Base-by-base conservation (phyloP, 2,888 invertebrate species). In the Agonum fuliginosum region DNA sequence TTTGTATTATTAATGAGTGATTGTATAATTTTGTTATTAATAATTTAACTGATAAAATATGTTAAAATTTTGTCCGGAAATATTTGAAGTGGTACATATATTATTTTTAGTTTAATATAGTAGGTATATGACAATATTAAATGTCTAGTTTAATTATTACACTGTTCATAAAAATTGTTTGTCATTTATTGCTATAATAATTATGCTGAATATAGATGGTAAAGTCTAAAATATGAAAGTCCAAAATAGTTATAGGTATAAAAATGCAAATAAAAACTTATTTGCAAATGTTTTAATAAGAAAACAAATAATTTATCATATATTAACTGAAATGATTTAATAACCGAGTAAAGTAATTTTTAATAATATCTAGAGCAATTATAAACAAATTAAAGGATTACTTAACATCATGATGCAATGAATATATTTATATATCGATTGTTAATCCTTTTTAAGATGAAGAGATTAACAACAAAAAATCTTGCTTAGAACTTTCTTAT, bases 11-110 rank as follows among this genome's bases (percentile, higher is more conserved):
- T 30, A 12, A 27, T 30, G 30, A 30, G 3, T 30, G n/a, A n/a
- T n/a, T n/a, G n/a, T n/a, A n/a, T n/a, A n/a, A n/a, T 24, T 27
- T 8, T 30, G 17, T 8, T 62, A 30, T 14, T 8, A 30, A 30
- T 62, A 30, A 62, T 12, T 30, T 27, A 46, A 62, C 58, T 62
- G 58, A 62, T 62, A 30, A 62, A 62, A 14, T 30, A 27, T 62
- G 30, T 62, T 30, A 62, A 62, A 34, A 27, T 30, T 27, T 17
- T 5, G n/a, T 48, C 19, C 14, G 43, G 14, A 43, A 43, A 43
- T 43, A 2, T n/a, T 8, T 14, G 14, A 43, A 3, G 43, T 14
- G 43, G 12, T 12, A 43, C 3, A 14, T 43, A 43, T 43, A 14
- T 10, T 10, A 43, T 43, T 43, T 43, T 43, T 5, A 12, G 12